Conservation (phyloP, 2,888 invertebrate species). For the Drosophila pegasa region DNA sequence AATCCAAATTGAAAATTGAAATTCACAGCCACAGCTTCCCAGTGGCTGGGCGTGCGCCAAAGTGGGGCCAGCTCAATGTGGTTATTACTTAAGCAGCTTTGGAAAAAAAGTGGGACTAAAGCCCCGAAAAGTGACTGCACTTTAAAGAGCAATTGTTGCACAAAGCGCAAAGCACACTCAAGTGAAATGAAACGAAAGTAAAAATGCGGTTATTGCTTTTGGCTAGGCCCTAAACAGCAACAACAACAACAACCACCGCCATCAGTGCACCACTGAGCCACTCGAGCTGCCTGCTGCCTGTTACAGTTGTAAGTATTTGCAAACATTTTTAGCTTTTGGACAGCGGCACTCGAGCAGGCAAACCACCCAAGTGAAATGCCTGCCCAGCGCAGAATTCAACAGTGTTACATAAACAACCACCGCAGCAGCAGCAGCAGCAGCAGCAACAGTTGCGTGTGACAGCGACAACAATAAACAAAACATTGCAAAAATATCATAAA, state of each 20-base stretch:
- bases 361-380: conserved; percentile 58
- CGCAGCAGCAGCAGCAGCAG: conserved; percentile 21
- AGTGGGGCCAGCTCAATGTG: conserved; percentile 45
- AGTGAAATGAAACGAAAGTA: conserved; percentile 75
- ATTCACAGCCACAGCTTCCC: conserved; percentile 36
- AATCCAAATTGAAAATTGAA: conserved; percentile 36
- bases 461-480: conserved; percentile 72
- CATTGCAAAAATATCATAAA: conserved; percentile 61
- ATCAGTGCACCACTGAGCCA: conserved; percentile 8
- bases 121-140: conserved; percentile 49
- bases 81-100: conserved; percentile 53
- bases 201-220: conserved; percentile 32
- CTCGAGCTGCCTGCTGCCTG: conserved; percentile 28
- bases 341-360: conserved; percentile 57
- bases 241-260: not conserved
- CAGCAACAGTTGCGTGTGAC: conserved; percentile 63
- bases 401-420: conserved; percentile 58
- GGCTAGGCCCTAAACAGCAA: conserved; percentile 38
- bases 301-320: conserved; percentile 56
- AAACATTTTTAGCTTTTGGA: conserved; percentile 75
- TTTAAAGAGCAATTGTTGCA: conserved; percentile 30
- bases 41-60: conserved; percentile 30
- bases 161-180: conserved; percentile 44
- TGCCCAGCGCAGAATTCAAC: conserved; percentile 72
- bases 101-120: conserved; percentile 7